Evolutionary conservation across 2,797 vertebrate genomes (phyloP), one percentile per base, ranked within the genome.

Genomic region (Sylvia borin): DNA sequence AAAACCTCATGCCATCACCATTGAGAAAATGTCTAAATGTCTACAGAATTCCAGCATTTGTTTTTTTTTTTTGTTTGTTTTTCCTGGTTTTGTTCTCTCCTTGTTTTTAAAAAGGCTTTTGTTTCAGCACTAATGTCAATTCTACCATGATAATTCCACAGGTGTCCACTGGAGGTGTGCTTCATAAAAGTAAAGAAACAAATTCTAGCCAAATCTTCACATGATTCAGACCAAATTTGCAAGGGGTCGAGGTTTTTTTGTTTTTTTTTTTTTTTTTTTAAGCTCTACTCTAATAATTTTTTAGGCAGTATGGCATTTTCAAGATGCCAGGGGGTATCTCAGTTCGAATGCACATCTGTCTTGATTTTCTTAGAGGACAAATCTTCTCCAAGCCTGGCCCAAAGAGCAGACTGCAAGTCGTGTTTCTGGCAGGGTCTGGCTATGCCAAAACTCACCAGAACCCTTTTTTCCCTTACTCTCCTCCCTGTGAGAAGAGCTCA

Each of bases 261-360:
- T 40, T 40, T 40, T 40, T 5, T 40, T 40, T 40, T 10, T 40
- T 14, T 1, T 3, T 10, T 15, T 21, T 38, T 78, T 6, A 10
- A 71, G 14, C 12, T 54, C 7, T 15, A 18, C 4, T 84, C 12
- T 75, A 36, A 89, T 40, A 43, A 66, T 79, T 83, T 74, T 88
- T 91, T 36, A 55, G 76, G 53, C 70, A 83, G 73, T 66, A 55
- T 85, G 84, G n/a, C 60, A n/a, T 96, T 95, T 96, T 80, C 53
- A 85, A 73, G 77, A 34, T 96, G 73, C 50, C 74, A 71, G 55
- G 48, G 11, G 29, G 8, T 11, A 45, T 76, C n/a, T 91, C 66
- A 31, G 42, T 51, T 70, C 53, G 48, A 88, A 80, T 24, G 48
- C 64, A 26, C 10, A 8, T 82, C 73, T 94, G 29, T 65, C 67